Evolutionary conservation across 1,140 invertebrate genomes (phyloP), one percentile per base, ranked within the genome.

Genomic region (Trichogramma pretiosum): DNA sequence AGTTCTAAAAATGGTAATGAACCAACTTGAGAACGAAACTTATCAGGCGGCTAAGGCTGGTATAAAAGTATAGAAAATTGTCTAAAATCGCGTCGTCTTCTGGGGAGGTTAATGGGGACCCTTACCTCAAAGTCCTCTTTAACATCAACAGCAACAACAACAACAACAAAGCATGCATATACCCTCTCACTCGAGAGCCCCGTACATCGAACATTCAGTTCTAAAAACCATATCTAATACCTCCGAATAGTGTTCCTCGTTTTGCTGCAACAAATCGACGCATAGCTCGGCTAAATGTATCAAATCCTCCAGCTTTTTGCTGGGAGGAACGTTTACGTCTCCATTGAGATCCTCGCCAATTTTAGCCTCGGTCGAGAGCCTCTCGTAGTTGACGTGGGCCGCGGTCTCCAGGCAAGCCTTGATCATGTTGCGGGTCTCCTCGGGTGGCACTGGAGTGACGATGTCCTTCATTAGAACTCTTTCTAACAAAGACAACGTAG

Each of bases 231-330:
- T 59, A 64, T 67, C 74, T 78, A 71, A 71, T 84, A 99, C 96
- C 90, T 99, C 95, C 52, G 94, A 93, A 76, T 99, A 98, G 72
- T 98, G 93, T 70, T 99, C 96, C 75, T 99, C 95, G 66, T 99
- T 99, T 73, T 99, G 96, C 68, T 98, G 95, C 34, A 99, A 74
- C 10, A 99, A 79, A 70, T 99, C 96, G 30, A 99, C 95, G 73
- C 96, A 99, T 9, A 98, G 77, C 67, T 99, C 95, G 13, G 95
- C 92, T 39, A 99, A 78, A 65, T 93, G 93, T 61, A 98, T 95
- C 14, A 99, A 78, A 69, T 98, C 93, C 66, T 98, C 94, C 13
- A 99, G 77, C 66, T 95, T 93, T 70, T 89, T 90, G 32, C 81
- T 82, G 3, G 90, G 83, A 36, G 87, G 80, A 32, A 85, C 83